Evolutionary conservation across 64 coral and sea anemone species (phyloP).

Genomic region (Platygyra sinensis): DNA sequence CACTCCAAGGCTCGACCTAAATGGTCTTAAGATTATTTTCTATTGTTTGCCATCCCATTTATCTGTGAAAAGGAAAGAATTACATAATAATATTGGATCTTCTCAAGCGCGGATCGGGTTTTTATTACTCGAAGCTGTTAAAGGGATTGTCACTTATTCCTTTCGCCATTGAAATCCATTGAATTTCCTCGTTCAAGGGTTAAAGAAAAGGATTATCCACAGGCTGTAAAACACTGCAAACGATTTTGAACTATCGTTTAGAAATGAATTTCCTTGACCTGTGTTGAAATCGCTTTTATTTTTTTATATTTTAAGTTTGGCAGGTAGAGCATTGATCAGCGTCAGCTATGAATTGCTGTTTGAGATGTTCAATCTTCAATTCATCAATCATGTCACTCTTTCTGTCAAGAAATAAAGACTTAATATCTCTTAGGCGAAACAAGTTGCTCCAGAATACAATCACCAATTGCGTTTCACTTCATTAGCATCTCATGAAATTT

Average conservation of each 20-base stretch:
- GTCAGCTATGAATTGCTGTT: slow-evolving; percentile 60
- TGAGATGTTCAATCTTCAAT: slow-evolving; percentile 66
- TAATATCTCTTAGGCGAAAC: slow-evolving; percentile 97
- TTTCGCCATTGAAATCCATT: slow-evolving; percentile 17
- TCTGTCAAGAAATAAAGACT: slow-evolving; percentile 97
- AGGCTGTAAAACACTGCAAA: background rate
- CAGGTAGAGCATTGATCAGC: slow-evolving; percentile 44
- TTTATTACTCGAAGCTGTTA: slow-evolving; percentile 27
- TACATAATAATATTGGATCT: slow-evolving; percentile 31
- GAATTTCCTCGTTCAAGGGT: background rate
- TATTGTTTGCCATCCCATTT: slow-evolving; percentile 44
- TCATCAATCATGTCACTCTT: slow-evolving; percentile 94
- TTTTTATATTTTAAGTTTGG: background rate
- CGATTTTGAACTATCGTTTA: slow-evolving; percentile 4
- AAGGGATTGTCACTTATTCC: slow-evolving; percentile 5
- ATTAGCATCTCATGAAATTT: slow-evolving; percentile 96
- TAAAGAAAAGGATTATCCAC: slow-evolving; percentile 4
- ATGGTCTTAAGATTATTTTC: slow-evolving; percentile 39
- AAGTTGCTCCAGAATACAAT: slow-evolving; percentile 73
- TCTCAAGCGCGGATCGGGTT: slow-evolving; percentile 8
- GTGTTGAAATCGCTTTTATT: background rate
- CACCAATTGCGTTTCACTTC: slow-evolving; percentile 85
- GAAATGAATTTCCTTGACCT: background rate
- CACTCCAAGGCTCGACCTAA: background rate
- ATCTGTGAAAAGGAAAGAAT: slow-evolving; percentile 48